Evolutionary conservation across 2,888 invertebrate species (phyloP), one percentile per base, ranked within the genome.

Genomic region (Lottia scabra): DNA sequence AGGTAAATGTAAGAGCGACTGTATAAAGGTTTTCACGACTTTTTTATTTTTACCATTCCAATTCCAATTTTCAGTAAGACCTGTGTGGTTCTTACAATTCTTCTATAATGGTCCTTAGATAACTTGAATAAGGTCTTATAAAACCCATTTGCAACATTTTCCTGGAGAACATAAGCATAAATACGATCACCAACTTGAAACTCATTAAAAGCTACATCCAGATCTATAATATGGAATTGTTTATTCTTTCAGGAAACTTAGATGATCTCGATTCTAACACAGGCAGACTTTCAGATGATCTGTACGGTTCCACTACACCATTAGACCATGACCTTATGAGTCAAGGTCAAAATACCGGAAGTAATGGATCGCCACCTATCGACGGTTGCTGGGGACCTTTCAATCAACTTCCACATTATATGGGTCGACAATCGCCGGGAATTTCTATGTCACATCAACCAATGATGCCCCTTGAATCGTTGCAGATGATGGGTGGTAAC

Each of bases 241-340:
- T 38, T 30, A 30, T 72, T 68, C 63, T 65, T 46, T 43, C 77
- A 81, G 86, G 83, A 38, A 80, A 80, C 69, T 63, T 84, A 38
- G 86, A 87, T 65, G 84, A 84, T 27, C 75, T 84, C 66, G 85
- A 85, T 56, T 77, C 77, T 12, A 81, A 80, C 65, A 79, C 80
- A 62, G 83, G 83, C 5, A 77, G 84, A 43, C 76, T 85, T 63
- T 83, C 85, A 23, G 82, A 81, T 44, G 87, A 87, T 72, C 77
- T 85, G 68, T 87, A 85, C 77, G 72, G 71, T 46, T 72, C 79
- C 15, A 83, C 85, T 16, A 82, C 81, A 67, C 80, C 84, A 8
- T 68, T 87, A 72, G 88, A 88, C 73, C 85, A 86, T 67, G 88
- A 88, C 73, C 83, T 83, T 30, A 81, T 87, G 79, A 84, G 85